Evolutionary conservation across 2,797 vertebrate species (phyloP).

Genomic region (Characodon lateralis): DNA sequence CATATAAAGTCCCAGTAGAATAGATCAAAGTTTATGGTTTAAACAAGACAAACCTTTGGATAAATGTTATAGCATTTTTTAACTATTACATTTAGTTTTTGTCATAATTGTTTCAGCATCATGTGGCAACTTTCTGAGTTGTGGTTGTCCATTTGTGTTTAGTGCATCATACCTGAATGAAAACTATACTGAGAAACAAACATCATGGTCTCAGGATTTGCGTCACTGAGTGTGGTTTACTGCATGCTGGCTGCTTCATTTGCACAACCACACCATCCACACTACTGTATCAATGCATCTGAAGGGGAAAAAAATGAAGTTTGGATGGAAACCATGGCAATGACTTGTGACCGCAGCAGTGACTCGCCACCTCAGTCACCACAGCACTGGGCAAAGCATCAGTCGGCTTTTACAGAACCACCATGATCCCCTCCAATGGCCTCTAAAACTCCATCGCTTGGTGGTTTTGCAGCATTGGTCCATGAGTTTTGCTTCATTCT

Average conservation of each 20-base stretch:
- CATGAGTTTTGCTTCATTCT: constrained; percentile 35
- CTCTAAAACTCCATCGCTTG: constrained; percentile 42
- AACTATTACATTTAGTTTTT: neutral
- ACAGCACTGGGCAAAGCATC: constrained; percentile 64
- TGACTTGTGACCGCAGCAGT: constrained; percentile 71
- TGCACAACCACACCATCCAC: constrained; percentile 67
- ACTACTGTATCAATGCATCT: constrained; percentile 60
- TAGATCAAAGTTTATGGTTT: neutral
- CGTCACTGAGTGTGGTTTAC: constrained; percentile 68
- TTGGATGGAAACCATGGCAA: constrained; percentile 74
- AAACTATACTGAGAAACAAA: constrained; percentile 33
- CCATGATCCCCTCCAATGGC: constrained; percentile 53
- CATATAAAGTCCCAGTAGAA: neutral
- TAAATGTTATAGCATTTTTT: neutral
- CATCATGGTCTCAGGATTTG: constrained; percentile 57
- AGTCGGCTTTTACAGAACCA: constrained; percentile 53
- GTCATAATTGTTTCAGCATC: constrained; percentile 23
- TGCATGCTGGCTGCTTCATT: constrained; percentile 42
- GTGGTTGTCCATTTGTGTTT: constrained; percentile 18
- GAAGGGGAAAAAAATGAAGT: constrained; percentile 49
- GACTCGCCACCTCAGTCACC: constrained; percentile 73
- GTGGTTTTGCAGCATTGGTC: constrained; percentile 55
- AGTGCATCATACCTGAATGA: constrained; percentile 48
- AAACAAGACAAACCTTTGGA: neutral
- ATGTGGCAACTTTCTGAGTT: constrained; percentile 17